These are phyloP conservation scores for Tadarida brasiliensis DNA, from an alignment of 2,797 vertebrate genomes.

Conservation along the genomic window DNA sequence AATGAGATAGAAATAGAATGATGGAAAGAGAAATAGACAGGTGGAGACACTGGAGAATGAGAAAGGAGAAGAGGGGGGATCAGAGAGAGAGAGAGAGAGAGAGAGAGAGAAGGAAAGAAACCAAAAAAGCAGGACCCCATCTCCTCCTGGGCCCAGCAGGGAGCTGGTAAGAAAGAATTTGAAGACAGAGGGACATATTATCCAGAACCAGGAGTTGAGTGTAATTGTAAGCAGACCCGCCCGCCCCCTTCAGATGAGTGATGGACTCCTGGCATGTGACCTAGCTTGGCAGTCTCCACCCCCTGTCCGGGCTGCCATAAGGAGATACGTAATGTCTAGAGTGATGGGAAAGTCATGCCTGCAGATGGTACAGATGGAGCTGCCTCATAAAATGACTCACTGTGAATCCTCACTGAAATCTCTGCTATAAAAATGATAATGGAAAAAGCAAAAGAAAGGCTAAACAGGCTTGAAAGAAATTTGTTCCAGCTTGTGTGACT, in stretches of 20 bases:
- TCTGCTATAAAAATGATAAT: slow-evolving; percentile 90
- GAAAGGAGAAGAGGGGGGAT: not conserved
- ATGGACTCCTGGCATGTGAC: slow-evolving; percentile 90
- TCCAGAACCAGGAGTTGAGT: slow-evolving; percentile 88
- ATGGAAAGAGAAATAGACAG: not conserved
- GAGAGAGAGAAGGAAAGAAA: slow-evolving; percentile 35
- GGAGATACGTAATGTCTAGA: slow-evolving; percentile 91
- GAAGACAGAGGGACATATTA: slow-evolving; percentile 88
- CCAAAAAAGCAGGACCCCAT: slow-evolving; percentile 75
- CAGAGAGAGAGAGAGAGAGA: not conserved
- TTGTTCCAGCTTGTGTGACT: slow-evolving; percentile 81
- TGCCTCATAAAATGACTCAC: slow-evolving; percentile 91
- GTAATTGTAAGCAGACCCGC: slow-evolving; percentile 94
- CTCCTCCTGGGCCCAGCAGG: slow-evolving; percentile 91
- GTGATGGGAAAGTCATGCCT: slow-evolving; percentile 88
- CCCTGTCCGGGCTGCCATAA: slow-evolving; percentile 86
- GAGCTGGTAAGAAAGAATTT: slow-evolving; percentile 91
- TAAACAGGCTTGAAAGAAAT: slow-evolving; percentile 82
- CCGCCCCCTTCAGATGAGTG: slow-evolving; percentile 88
- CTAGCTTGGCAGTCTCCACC: slow-evolving; percentile 88
- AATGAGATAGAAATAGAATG: not conserved
- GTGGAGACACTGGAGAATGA: not conserved
- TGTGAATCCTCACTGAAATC: slow-evolving; percentile 89
- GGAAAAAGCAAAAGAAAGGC: slow-evolving; percentile 89
- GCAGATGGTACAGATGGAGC: slow-evolving; percentile 89